Conservation (phyloP, 2,888 invertebrate genomes). For the Erebia aethiops region DNA sequence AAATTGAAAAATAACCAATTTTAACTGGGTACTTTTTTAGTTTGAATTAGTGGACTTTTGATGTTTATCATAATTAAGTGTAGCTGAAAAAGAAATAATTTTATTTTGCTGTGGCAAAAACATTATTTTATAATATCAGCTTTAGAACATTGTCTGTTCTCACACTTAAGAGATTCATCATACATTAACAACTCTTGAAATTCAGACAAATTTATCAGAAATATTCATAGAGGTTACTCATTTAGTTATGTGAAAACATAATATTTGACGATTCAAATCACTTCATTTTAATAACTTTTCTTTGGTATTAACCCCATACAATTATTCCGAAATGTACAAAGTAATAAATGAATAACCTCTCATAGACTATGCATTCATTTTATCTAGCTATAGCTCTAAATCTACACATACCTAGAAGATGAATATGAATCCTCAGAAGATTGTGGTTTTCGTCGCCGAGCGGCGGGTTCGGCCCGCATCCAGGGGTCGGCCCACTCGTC, state of each 20-base stretch:
- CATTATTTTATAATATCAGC: too few species aligned
- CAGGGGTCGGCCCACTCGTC: conserved; percentile 98
- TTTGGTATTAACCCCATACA: not conserved
- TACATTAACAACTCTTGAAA: not conserved
- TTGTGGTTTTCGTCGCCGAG: conserved; percentile 65
- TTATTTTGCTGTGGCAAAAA: too few species aligned
- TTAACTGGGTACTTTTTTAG: too few species aligned
- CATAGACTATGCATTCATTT: conserved; percentile 8
- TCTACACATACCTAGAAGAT: conserved; percentile 65
- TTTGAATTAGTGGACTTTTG: too few species aligned
- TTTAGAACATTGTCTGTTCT: too few species aligned
- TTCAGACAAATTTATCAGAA: conserved; percentile 9
- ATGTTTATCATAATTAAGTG: too few species aligned
- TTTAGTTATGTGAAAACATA: not conserved
- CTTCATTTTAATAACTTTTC: not conserved
- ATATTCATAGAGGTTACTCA: not conserved
- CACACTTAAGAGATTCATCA: not conserved
- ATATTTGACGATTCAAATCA: not conserved
- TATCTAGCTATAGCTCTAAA: not conserved
- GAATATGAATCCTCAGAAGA: conserved; percentile 77
- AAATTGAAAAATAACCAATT: too few species aligned
- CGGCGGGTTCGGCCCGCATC: conserved; percentile 87
- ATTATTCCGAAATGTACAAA: not conserved
- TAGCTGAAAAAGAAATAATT: too few species aligned
- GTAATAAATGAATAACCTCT: conserved; percentile 2